A percentile compares a stretch with the other conserved stretches of the same genome.
Evolutionary conservation across 2,888 invertebrate species (phyloP).

Genomic region (Drosophila eohydei): DNA sequence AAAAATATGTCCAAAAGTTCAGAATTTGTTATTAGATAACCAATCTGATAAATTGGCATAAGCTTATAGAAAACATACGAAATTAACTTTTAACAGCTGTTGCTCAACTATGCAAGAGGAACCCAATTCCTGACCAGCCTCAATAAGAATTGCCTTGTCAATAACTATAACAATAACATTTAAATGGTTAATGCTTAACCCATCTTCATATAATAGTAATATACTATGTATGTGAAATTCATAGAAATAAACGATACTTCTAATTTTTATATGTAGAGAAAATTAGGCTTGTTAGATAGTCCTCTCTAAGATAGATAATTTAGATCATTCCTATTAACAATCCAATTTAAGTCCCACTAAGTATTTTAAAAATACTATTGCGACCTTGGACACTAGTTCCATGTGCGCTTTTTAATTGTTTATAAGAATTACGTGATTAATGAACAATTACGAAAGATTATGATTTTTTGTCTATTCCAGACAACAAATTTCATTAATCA

Average conservation of each 20-base stretch:
- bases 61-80: neutral
- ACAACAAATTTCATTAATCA: slow-evolving; percentile 54
- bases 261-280: too few species aligned
- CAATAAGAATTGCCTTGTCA: neutral
- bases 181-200: neutral
- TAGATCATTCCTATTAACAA: neutral
- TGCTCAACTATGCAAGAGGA: neutral
- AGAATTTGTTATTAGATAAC: neutral
- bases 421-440: slow-evolving; percentile 29
- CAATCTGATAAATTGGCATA: neutral
- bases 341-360: neutral
- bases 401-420: slow-evolving; percentile 19
- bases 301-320: neutral
- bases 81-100: neutral
- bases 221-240: too few species aligned
- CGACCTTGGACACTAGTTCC: slow-evolving; percentile 9
- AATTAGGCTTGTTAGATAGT: too few species aligned
- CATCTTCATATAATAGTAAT: neutral
- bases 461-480: slow-evolving; percentile 12
- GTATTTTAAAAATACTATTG: neutral
- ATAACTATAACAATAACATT: neutral
- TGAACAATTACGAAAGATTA: slow-evolving; percentile 23
- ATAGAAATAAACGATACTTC: neutral
- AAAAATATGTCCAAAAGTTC: neutral
- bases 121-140: neutral